Evolutionary conservation across 2,888 invertebrate species (phyloP), one percentile per base, ranked within the genome.

Genomic region (Dinocampus coccinellae): DNA sequence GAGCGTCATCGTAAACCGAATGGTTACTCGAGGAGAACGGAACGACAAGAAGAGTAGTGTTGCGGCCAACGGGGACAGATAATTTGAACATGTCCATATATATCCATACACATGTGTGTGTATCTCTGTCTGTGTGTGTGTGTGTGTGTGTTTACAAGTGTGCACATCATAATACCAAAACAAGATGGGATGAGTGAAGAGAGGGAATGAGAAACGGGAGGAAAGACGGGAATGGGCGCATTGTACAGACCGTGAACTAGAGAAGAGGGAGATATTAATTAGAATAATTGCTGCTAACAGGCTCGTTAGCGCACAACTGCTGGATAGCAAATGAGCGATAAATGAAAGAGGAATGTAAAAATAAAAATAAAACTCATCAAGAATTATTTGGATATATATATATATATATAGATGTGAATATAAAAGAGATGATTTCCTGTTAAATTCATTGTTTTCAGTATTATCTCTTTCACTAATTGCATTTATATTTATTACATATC

Each of bases 261-360:
- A 69, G 68, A 66, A 69, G 73, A 36, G 73, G 74, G 69, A 76
- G 75, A 83, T 87, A 87, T 87, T 86, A 86, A 87, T 87, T 87
- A 86, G 85, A 87, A 87, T 87, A 85, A 87, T 87, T 87, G 85
- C 83, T 82, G 85, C 85, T 87, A 87, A 87, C 86, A 86, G 86
- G 82, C 86, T 87, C 84, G 86, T 87, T 87, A 86, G 85, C 85
- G 85, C 83, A 84, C 73, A 76, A 83, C 82, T 77, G 80, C 80
- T 9, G 16, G 84, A 84, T 85, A 84, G 85, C 83, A 81, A 83
- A 81, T 83, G 83, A 84, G 83, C 79, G 79, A 75, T 78, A 72
- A 76, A 76, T 70, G 74, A 61, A 60, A 69, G 61, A 62, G 67
- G 71, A 65, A 79, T 74, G 78, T 73, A 78, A 82, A 82, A 84